Conservation (phyloP, 1,140 invertebrate species). For the Drosophila truncata region DNA sequence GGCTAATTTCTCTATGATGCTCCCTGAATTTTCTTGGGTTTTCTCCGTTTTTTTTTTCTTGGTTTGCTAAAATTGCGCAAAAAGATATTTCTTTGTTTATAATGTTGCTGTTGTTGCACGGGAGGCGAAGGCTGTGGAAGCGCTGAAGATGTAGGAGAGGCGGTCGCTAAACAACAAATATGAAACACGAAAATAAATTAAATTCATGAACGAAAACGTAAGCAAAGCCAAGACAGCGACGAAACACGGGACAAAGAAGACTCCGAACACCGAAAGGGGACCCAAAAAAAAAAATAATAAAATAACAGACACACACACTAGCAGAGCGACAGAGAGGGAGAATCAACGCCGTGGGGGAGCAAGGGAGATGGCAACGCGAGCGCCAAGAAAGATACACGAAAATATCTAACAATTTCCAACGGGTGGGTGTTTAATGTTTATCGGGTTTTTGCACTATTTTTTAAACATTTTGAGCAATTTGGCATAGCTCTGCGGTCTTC, state of each 20-base stretch:
- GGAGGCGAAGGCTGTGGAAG: constrained; percentile 25
- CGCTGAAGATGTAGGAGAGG: constrained; percentile 41
- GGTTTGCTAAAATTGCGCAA: constrained; percentile 57
- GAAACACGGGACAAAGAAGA: constrained; percentile 61
- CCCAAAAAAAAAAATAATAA: constrained; percentile 22
- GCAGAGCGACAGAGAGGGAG: constrained; percentile 44
- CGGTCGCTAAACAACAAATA: constrained; percentile 45
- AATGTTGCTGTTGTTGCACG: constrained; percentile 39
- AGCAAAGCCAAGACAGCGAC: constrained; percentile 63
- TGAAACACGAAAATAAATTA: constrained; percentile 75
- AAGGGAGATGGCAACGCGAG: constrained; percentile 63
- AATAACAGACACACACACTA: constrained; percentile 48
- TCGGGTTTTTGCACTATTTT: constrained; percentile 44
- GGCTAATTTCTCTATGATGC: background rate
- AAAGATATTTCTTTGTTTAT: constrained; percentile 19
- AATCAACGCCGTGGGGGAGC: constrained; percentile 45
- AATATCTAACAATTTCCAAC: constrained; percentile 20
- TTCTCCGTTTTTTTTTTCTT: constrained; percentile 11
- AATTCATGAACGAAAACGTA: constrained; percentile 76
- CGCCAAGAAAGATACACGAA: constrained; percentile 52
- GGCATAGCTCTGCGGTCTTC: constrained; percentile 56
- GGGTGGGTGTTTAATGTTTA: constrained; percentile 45
- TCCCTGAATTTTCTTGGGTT: background rate
- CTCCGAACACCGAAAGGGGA: constrained; percentile 42
- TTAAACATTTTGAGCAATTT: constrained; percentile 56